These are phyloP conservation scores for Anastrepha ludens DNA, from an alignment of 1,140 invertebrate genomes.

Conservation along the genomic window DNA sequence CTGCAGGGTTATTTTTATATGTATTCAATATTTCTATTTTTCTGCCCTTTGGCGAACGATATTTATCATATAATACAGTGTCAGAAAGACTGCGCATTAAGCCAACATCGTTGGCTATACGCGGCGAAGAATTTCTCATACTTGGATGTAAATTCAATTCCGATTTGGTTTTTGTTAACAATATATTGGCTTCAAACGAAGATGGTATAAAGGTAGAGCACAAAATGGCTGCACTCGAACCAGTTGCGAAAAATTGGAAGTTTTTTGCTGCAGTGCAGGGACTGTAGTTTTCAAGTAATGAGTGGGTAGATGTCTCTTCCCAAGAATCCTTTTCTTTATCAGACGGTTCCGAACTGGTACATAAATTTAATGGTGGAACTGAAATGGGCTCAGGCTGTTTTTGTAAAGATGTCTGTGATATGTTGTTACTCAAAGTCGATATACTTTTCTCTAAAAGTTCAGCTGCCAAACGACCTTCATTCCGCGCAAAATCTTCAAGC, in stretches of 20 bases:
- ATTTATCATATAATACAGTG: constrained; percentile 2
- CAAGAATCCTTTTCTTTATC: constrained; percentile 50
- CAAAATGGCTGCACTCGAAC: neutral
- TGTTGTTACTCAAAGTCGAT: neutral
- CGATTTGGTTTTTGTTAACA: neutral
- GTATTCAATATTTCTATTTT: neutral
- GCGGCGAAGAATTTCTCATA: neutral
- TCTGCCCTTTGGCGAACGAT: neutral
- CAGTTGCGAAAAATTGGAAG: neutral
- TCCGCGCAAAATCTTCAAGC: constrained; percentile 56
- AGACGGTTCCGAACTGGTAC: constrained; percentile 56
- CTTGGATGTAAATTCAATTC: neutral
- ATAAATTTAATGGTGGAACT: constrained; percentile 57
- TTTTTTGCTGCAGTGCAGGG: constrained; percentile 55
- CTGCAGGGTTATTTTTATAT: neutral
- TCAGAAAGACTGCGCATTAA: constrained; percentile 20
- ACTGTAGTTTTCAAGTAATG: constrained; percentile 45
- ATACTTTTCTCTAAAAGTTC: constrained; percentile 55
- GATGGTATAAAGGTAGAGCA: neutral
- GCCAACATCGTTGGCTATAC: neutral
- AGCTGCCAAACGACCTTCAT: constrained; percentile 46
- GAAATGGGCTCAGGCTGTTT: neutral
- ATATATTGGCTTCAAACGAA: neutral
- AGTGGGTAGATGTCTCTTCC: neutral
- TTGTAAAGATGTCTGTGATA: constrained; percentile 9